phyloP scores from a whole-genome alignment of 1,140 invertebrate species.

The Aphis craccivora region DNA sequence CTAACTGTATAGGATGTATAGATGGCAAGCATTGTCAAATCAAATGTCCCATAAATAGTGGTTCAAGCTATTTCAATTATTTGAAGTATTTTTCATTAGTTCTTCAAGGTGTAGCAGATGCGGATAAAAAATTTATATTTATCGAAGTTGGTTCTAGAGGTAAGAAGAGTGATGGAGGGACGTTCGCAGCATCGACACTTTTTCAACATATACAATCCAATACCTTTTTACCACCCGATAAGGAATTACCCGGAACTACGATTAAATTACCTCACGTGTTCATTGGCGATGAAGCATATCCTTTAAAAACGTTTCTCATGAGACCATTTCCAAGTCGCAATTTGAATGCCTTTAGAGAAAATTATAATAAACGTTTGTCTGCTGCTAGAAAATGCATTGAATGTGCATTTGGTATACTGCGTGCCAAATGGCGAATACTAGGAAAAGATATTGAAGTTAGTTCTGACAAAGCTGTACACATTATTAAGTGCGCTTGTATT shows the following conservation, averaged over 20 bases:
- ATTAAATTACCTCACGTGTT: slow-evolving; percentile 24
- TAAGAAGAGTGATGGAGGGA: slow-evolving; percentile 59
- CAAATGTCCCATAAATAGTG: background rate
- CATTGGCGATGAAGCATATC: slow-evolving; percentile 52
- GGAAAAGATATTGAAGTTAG: background rate
- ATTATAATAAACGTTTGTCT: background rate
- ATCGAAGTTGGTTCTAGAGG: slow-evolving; percentile 57
- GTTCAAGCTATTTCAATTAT: background rate
- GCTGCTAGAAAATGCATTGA: background rate
- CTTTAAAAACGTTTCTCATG: background rate
- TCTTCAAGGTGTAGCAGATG: slow-evolving; percentile 28
- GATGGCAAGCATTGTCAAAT: background rate
- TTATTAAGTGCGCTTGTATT: background rate
- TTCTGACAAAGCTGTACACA: background rate
- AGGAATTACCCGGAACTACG: background rate
- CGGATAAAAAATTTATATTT: slow-evolving; percentile 52
- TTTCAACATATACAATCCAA: background rate
- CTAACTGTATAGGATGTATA: background rate
- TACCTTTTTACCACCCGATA: slow-evolving; percentile 14
- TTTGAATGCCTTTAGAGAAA: background rate
- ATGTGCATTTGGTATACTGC: slow-evolving; percentile 1
- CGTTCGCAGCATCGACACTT: slow-evolving; percentile 18
- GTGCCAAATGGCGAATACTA: background rate
- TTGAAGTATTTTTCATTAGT: background rate
- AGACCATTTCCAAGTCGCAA: background rate